Evolutionary conservation across 2,113 vertebrate genomes (phyloP).

Genomic region (Lanius collurio): DNA sequence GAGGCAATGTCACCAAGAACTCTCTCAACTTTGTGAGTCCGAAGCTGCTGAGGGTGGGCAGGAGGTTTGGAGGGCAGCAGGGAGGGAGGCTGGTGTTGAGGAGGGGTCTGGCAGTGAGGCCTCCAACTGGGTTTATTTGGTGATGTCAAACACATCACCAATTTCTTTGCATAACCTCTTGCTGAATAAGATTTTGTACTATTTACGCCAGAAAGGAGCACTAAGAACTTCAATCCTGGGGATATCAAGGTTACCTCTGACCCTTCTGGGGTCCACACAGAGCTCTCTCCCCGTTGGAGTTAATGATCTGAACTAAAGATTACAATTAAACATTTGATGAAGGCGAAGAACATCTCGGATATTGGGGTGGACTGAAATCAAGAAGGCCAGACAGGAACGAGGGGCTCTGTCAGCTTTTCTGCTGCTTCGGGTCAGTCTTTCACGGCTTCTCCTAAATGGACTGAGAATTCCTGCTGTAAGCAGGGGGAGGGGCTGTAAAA

Average conservation of each 20-base stretch:
- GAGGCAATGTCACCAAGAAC: neutral
- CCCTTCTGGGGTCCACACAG: too few relatives aligned
- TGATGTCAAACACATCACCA: neutral
- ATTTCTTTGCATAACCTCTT: neutral
- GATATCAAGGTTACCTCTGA: neutral
- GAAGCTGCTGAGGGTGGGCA: neutral
- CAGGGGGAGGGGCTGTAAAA: neutral
- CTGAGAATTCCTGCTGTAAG: neutral
- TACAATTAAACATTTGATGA: neutral
- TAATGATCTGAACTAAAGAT: neutral
- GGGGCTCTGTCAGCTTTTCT: neutral
- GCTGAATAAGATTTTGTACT: neutral
- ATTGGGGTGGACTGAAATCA: neutral
- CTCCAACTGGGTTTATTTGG: neutral
- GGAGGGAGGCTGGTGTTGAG: neutral
- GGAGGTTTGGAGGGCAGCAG: neutral
- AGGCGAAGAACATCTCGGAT: neutral
- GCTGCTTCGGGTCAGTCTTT: neutral
- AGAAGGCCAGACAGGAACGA: neutral
- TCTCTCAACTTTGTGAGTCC: neutral
- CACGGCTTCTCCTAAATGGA: neutral
- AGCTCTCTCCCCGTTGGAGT: neutral
- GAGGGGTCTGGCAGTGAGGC: neutral
- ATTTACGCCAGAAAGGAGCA: neutral
- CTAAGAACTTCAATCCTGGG: neutral